Evolutionary conservation across 1,140 invertebrate species (phyloP).

Genomic region (Dendroctonus ponderosae): DNA sequence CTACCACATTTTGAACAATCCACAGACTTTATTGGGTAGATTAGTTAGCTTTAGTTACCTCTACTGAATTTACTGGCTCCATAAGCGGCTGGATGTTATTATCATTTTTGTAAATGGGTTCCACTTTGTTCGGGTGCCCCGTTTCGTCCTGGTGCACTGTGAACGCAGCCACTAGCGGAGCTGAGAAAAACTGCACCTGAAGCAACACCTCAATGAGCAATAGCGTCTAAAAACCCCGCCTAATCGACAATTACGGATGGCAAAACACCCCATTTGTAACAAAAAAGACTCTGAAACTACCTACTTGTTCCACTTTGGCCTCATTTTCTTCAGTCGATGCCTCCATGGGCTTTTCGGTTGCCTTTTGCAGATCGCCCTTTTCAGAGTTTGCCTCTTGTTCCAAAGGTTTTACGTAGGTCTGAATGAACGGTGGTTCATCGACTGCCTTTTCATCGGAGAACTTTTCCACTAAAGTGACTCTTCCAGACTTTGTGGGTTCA

Average conservation of each 20-base stretch:
- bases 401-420: slow-evolving; percentile 15
- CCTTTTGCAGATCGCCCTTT: slow-evolving; percentile 17
- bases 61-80: too few species aligned
- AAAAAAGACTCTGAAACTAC: too few species aligned
- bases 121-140: slow-evolving; percentile 71
- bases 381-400: not conserved
- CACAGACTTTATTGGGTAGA: too few species aligned
- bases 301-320: slow-evolving; percentile 66
- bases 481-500: slow-evolving; percentile 12
- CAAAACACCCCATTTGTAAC: too few species aligned
- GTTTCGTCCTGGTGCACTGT: slow-evolving; percentile 77
- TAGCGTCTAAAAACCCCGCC: too few species aligned
- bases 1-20: too few species aligned
- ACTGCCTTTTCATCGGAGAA: slow-evolving; percentile 12
- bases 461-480: slow-evolving; percentile 7
- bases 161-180: slow-evolving; percentile 76
- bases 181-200: slow-evolving; percentile 77
- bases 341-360: slow-evolving; percentile 55
- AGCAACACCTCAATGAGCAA: not conserved
- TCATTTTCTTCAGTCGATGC: slow-evolving; percentile 63
- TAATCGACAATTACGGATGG: too few species aligned
- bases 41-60: too few species aligned
- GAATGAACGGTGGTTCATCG: slow-evolving; percentile 10
- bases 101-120: slow-evolving; percentile 60
- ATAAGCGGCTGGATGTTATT: too few species aligned